These are phyloP conservation scores for Plectrocnemia conspersa DNA, from an alignment of 1,140 invertebrate species.

Conservation along the genomic window DNA sequence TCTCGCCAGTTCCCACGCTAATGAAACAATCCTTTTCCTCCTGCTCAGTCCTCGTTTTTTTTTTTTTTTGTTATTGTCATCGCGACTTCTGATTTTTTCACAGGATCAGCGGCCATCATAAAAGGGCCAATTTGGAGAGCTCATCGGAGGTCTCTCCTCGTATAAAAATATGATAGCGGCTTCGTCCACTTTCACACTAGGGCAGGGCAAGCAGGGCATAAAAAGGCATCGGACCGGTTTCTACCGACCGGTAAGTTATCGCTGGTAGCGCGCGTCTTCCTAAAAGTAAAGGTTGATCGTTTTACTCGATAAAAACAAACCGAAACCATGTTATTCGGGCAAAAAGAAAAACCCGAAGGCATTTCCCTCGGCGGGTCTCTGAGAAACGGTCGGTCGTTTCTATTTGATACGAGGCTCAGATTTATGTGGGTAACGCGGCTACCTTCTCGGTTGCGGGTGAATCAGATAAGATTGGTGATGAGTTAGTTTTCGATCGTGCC, in stretches of 20 bases:
- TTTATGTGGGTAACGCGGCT: conserved; percentile 30
- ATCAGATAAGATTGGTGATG: no score
- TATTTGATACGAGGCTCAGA: conserved; percentile 23
- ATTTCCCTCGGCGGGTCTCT: conserved; percentile 17
- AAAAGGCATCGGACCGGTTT: conserved; percentile 2
- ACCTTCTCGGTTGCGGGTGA: conserved; percentile 1
- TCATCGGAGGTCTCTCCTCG: neutral
- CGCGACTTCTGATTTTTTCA: no score
- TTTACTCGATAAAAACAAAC: conserved; percentile 32
- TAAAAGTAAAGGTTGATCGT: conserved; percentile 32
- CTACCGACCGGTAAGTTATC: conserved; percentile 13
- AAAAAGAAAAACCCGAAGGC: conserved; percentile 25
- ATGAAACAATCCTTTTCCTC: conserved; percentile 33
- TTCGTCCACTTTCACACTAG: conserved; percentile 4
- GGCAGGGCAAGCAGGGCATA: neutral
- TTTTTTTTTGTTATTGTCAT: conserved; percentile 16
- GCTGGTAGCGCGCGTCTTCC: conserved; percentile 24
- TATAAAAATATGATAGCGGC: neutral
- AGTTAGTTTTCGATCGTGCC: no score
- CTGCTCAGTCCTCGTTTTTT: conserved; percentile 15
- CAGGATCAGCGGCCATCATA: no score
- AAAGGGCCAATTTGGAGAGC: no score
- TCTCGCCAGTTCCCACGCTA: conserved; percentile 28
- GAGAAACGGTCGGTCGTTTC: conserved; percentile 26
- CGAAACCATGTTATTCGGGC: conserved; percentile 27